phyloP scores from a whole-genome alignment of 2,113 vertebrate species.

The Callorhinus ursinus region DNA sequence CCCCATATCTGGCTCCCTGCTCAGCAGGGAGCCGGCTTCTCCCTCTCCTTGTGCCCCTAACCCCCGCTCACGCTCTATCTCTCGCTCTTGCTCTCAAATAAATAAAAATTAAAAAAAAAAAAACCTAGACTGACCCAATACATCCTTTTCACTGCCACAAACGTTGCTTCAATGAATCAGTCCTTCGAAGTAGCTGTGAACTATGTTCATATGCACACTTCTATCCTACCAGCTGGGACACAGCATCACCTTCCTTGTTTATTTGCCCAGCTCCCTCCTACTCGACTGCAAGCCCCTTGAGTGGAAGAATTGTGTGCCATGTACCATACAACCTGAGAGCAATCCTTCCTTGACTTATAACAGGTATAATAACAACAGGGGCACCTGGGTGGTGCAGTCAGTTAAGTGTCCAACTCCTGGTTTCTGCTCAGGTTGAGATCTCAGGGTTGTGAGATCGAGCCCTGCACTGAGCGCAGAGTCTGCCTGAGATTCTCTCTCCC shows the following conservation, averaged over 20 bases:
- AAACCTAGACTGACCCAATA: not conserved
- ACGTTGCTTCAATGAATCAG: not conserved
- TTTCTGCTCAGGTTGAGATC: not conserved
- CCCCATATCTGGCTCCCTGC: no score
- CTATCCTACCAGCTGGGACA: not conserved
- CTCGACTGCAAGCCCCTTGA: not conserved
- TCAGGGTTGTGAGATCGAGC: not conserved
- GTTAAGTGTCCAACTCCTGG: not conserved
- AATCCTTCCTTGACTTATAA: not conserved
- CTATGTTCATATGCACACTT: not conserved
- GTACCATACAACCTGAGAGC: not conserved
- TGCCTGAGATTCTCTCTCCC: not conserved
- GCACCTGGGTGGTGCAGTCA: not conserved
- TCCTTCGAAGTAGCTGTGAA: not conserved
- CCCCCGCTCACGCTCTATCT: no score
- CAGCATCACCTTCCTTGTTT: not conserved
- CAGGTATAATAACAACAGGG: not conserved
- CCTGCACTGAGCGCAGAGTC: not conserved
- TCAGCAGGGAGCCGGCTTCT: no score
- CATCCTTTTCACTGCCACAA: not conserved
- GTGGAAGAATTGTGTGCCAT: not conserved
- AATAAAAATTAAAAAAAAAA: not conserved
- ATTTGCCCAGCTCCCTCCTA: not conserved
- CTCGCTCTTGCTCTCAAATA: no score
- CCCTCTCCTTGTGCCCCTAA: no score